A percentile compares a stretch with the other conserved stretches of the same genome.
phyloP scores from a whole-genome alignment of 1,140 invertebrate genomes.

The Coptotermes formosanus region DNA sequence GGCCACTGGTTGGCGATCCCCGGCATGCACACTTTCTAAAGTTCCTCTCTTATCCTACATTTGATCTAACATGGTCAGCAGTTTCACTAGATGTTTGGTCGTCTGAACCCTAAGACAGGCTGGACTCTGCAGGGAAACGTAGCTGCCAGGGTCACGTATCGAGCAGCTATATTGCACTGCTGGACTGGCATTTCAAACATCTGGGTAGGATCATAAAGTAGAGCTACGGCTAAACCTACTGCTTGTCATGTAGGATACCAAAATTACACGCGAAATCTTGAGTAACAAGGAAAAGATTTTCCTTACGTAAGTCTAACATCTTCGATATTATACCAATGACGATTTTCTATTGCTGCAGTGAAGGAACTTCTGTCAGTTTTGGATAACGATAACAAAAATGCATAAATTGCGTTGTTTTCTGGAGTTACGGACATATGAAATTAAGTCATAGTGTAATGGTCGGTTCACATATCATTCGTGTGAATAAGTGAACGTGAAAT shows the following conservation, averaged over 20 bases:
- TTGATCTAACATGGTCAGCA: background rate
- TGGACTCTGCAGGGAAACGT: background rate
- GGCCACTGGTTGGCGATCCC: background rate
- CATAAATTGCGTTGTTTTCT: background rate
- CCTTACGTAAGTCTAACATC: background rate
- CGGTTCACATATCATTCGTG: background rate
- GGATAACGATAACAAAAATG: background rate
- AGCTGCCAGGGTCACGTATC: background rate
- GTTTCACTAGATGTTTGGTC: background rate
- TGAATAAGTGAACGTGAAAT: background rate
- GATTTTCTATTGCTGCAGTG: background rate
- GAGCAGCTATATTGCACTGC: background rate
- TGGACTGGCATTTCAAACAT: slow-evolving; percentile 18
- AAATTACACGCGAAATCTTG: background rate
- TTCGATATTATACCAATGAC: background rate
- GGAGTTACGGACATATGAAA: background rate
- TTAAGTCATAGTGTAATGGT: background rate
- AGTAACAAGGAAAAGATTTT: background rate
- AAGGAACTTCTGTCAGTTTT: background rate
- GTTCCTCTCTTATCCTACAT: background rate
- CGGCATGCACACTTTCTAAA: background rate
- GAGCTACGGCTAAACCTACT: background rate
- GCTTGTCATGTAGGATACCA: background rate
- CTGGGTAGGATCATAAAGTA: background rate
- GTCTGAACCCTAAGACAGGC: background rate